phyloP scores from a whole-genome alignment of 37 sponge, comb jelly and placozoan species.

The Aphrocallistes beatrix region DNA sequence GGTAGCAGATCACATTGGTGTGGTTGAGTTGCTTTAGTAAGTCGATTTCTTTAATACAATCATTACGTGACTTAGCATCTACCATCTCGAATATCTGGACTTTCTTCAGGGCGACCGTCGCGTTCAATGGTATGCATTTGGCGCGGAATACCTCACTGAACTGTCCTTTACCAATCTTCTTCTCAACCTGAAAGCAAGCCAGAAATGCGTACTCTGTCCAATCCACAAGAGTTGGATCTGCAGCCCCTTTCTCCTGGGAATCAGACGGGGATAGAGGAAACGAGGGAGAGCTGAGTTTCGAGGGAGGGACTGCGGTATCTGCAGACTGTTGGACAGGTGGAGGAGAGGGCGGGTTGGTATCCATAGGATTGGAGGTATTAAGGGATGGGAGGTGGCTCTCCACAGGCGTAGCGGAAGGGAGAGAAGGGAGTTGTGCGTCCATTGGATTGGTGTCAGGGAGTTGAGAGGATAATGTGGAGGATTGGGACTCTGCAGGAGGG shows the following conservation, averaged over 20 bases:
- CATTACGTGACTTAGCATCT: slow-evolving; percentile 97
- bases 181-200: slow-evolving; percentile 55
- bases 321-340: background rate
- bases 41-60: slow-evolving; percentile 97
- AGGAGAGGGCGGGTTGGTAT: background rate
- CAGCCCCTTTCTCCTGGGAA: background rate
- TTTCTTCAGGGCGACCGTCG: slow-evolving; percentile 90
- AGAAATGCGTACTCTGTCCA: slow-evolving; percentile 26
- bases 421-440: no score
- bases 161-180: slow-evolving; percentile 95
- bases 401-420: no score
- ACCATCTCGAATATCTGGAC: slow-evolving; percentile 98
- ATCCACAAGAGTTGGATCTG: background rate
- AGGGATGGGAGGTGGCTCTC: no score
- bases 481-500: no score
- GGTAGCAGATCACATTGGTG: slow-evolving; percentile 89
- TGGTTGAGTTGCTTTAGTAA: slow-evolving; percentile 94
- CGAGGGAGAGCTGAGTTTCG: background rate
- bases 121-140: slow-evolving; percentile 38
- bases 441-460: no score
- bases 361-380: no score
- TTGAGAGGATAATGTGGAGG: no score
- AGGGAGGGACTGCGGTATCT: background rate
- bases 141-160: slow-evolving; percentile 92
- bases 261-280: background rate